A percentile compares a stretch with the other conserved stretches of the same genome.
Conservation (phyloP, 2,113 vertebrate genomes). For the Nestor notabilis region DNA sequence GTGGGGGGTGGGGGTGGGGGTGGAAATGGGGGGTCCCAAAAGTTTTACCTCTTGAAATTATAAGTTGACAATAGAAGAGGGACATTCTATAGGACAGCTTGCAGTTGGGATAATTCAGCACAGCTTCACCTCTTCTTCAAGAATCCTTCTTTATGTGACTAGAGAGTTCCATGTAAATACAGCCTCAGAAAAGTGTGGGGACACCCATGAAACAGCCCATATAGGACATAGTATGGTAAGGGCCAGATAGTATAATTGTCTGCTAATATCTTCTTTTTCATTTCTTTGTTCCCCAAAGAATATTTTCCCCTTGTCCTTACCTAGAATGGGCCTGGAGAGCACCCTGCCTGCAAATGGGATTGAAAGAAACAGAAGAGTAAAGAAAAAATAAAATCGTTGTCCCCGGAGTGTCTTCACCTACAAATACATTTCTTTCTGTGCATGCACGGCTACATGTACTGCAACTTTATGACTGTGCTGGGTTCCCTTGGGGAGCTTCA, state of each 20-base stretch:
- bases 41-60: neutral
- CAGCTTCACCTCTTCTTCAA: neutral
- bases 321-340: neutral
- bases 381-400: neutral
- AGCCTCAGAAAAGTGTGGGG: neutral
- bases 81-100: neutral
- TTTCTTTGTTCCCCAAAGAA: neutral
- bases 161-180: neutral
- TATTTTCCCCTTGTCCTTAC: neutral
- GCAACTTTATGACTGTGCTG: constrained; percentile 29
- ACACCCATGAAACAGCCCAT: neutral
- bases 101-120: neutral
- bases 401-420: constrained; percentile 20
- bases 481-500: constrained; percentile 17
- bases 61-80: neutral
- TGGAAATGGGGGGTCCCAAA: accelerated
- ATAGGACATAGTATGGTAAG: neutral
- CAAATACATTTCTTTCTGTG: constrained; percentile 16
- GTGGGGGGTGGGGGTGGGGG: no score
- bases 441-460: neutral
- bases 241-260: neutral
- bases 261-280: neutral
- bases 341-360: neutral
- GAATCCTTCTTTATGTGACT: neutral
- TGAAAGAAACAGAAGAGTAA: constrained; percentile 1